Percentiles rank a stretch among this genome's conserved stretches.
phyloP scores from a whole-genome alignment of 2,888 invertebrate species.

The Graphium colonna region DNA sequence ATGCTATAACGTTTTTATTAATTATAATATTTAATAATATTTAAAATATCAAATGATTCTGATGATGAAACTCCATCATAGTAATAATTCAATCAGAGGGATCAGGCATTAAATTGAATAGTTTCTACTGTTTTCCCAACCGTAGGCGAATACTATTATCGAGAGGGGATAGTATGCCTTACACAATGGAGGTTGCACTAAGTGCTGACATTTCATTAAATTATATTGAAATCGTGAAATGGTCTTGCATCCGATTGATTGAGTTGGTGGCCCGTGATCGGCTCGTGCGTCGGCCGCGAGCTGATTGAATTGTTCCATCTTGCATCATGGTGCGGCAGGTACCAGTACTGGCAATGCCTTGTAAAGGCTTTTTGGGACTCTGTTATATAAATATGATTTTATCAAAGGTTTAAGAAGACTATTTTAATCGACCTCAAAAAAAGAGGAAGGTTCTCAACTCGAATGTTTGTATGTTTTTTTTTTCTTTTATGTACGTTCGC shows the following conservation, averaged over 20 bases:
- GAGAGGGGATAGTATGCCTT: slow-evolving; percentile 33
- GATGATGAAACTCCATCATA: too few relatives aligned
- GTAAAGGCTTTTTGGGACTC: too few relatives aligned
- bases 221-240: slow-evolving; percentile 78
- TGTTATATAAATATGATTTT: too few relatives aligned
- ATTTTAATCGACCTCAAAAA: too few relatives aligned
- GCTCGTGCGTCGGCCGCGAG: slow-evolving; percentile 54
- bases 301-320: slow-evolving; percentile 66
- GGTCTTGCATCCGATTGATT: slow-evolving; percentile 73
- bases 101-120: slow-evolving; percentile 7
- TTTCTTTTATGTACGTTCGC: too few relatives aligned
- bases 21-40: too few relatives aligned
- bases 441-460: too few relatives aligned
- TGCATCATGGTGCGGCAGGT: slow-evolving; percentile 46
- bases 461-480: too few relatives aligned
- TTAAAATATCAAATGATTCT: too few relatives aligned
- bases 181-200: slow-evolving; percentile 67
- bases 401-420: too few relatives aligned
- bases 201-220: slow-evolving; percentile 77
- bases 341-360: too few relatives aligned
- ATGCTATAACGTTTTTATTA: too few relatives aligned
- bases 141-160: slow-evolving; percentile 16
- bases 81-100: not conserved
- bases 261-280: slow-evolving; percentile 46
- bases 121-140: slow-evolving; percentile 15